Conservation (phyloP, 2,797 vertebrate genomes). For the Acanthiza pusilla region DNA sequence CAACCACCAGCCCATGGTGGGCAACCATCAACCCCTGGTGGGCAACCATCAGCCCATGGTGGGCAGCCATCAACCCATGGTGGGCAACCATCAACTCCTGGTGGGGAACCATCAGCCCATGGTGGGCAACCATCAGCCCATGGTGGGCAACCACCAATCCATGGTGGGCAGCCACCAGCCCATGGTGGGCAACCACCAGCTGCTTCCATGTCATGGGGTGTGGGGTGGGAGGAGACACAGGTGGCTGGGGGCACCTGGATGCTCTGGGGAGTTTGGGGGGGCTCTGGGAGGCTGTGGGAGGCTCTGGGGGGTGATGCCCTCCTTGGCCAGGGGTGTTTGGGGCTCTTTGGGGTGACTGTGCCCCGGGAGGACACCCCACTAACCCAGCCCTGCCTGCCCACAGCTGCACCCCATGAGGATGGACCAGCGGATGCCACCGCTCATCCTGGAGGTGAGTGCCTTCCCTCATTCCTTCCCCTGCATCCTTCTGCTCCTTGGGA, state of each 20-base stretch:
- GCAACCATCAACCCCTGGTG: neutral
- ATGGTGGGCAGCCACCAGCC: neutral
- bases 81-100: too few relatives aligned
- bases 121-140: neutral
- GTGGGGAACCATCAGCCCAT: too few relatives aligned
- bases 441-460: conserved; percentile 37
- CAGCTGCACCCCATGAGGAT: conserved; percentile 63
- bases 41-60: neutral
- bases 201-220: neutral
- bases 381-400: conserved; percentile 1
- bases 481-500: neutral
- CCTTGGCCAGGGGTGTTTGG: neutral
- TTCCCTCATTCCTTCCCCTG: neutral
- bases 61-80: neutral
- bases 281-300: too few relatives aligned
- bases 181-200: neutral
- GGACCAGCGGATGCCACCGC: conserved; percentile 38
- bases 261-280: neutral
- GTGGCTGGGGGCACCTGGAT: neutral
- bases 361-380: neutral
- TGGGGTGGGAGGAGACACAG: neutral
- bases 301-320: neutral
- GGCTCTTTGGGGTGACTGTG: neutral
- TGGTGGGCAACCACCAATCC: neutral
- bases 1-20: neutral